Conservation (phyloP, 2,113 vertebrate genomes). For the Lepus europaeus region DNA sequence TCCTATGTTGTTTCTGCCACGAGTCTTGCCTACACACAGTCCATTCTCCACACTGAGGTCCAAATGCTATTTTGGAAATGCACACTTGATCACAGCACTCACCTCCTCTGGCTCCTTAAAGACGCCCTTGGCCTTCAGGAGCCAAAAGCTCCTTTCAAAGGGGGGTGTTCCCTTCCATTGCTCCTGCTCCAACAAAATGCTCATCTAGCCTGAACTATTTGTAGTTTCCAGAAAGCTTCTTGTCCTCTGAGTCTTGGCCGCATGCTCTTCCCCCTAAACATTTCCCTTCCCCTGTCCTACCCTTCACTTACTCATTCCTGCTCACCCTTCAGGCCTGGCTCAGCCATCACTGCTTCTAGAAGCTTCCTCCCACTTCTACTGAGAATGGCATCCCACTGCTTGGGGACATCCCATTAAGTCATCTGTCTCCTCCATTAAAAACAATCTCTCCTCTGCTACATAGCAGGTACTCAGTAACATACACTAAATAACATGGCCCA, state of each 20-base stretch:
- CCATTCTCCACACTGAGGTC: neutral
- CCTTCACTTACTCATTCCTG: neutral
- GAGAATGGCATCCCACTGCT: neutral
- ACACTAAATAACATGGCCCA: neutral
- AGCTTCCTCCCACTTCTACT: neutral
- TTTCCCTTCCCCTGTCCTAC: neutral
- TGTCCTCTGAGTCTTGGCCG: neutral
- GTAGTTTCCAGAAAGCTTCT: neutral
- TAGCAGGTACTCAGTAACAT: neutral
- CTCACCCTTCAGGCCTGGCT: neutral
- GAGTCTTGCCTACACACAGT: neutral
- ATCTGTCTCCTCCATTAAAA: neutral
- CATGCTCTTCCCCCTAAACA: neutral
- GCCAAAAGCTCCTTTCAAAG: neutral
- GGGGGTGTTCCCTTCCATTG: neutral
- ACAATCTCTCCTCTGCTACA: neutral
- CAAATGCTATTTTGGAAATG: neutral
- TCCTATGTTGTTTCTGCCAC: neutral
- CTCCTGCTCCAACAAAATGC: neutral
- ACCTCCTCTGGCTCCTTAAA: neutral
- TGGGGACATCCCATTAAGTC: constrained; percentile 8
- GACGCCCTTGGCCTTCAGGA: neutral
- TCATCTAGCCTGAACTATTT: neutral
- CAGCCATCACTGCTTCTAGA: neutral
- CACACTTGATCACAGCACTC: neutral